Base-by-base conservation (phyloP, 2,888 invertebrate species). In the Chromoteleia sp. region DNA sequence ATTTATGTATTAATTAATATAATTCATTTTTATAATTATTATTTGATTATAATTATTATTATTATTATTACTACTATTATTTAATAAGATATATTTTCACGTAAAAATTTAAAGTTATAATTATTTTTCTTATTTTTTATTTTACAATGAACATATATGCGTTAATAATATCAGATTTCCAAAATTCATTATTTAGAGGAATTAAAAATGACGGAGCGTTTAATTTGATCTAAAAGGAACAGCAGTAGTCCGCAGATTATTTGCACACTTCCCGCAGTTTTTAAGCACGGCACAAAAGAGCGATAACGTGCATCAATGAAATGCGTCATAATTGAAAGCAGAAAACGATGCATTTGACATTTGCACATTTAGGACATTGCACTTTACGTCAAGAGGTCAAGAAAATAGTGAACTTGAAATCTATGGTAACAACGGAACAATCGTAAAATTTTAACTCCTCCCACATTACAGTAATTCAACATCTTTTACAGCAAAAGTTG, bases 221-320 rank as follows among this genome's bases (percentile, higher is more conserved):
- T 54, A 68, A 68, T 54, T 30, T 30, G 43, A 33, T 36, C 8
- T 68, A 15, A 75, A 75, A 75, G 25, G 50, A 75, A 63, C 75
- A 75, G 75, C 67, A 30, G 75, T 41, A 41, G 75, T 59, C 43
- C 30, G 43, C 67, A 50, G 58, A 43, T 67, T 67, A 67, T 59
- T 67, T 67, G 59, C 41, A 59, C 36, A 30, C 58, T 59, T 59
- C 75, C 75, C 43, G 75, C 59, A 43, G 67, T 59, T 67, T 43
- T 39, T 54, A 58, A 65, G 58, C 67, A 30, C 12, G 7, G 33
- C 29, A 43, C 39, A 75, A 75, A 75, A 75, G 67, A 58, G 50
- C 67, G 75, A 75, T 75, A 75, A 58, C 56, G 33, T 63, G 56
- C 75, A 67, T 75, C 75, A 75, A 75, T 75, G 65, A 75, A 67